Conservation (phyloP, 1,140 invertebrate genomes). For the Copidosoma floridanum region DNA sequence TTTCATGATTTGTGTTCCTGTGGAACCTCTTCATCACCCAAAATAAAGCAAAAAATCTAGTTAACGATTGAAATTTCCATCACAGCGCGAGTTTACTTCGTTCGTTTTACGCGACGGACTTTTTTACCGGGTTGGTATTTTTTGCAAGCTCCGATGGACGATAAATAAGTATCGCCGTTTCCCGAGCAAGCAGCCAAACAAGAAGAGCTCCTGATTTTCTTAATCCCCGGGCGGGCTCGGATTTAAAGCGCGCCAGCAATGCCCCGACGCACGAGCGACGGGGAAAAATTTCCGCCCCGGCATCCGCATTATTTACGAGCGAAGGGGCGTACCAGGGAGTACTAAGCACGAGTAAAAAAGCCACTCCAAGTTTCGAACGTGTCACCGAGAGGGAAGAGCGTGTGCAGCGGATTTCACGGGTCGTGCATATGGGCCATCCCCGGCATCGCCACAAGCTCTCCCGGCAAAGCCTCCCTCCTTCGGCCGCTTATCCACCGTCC, state of each 20-base stretch:
- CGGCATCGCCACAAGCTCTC: constrained; percentile 20
- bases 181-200: no score
- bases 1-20: background rate
- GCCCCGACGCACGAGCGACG: no score
- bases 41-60: background rate
- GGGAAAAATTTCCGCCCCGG: no score
- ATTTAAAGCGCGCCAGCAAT: no score
- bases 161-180: no score
- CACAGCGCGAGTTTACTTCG: no score
- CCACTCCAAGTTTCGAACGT: constrained; percentile 15
- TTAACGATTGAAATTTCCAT: constrained; percentile 10
- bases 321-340: background rate
- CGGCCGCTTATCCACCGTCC: constrained; percentile 6
- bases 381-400: constrained; percentile 4
- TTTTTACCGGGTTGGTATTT: no score
- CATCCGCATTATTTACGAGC: constrained; percentile 25
- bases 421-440: constrained; percentile 26
- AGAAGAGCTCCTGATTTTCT: no score
- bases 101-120: no score
- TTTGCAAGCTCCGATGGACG: no score
- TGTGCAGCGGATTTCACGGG: constrained; percentile 22
- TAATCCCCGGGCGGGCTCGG: no score
- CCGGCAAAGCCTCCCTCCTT: constrained; percentile 7
- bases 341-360: constrained; percentile 12
- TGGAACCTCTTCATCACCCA: background rate